A percentile compares a stretch with the other conserved stretches of the same genome.
These are phyloP conservation scores for Vollenhovia emeryi DNA, from an alignment of 1,140 invertebrate genomes.

Conservation along the genomic window DNA sequence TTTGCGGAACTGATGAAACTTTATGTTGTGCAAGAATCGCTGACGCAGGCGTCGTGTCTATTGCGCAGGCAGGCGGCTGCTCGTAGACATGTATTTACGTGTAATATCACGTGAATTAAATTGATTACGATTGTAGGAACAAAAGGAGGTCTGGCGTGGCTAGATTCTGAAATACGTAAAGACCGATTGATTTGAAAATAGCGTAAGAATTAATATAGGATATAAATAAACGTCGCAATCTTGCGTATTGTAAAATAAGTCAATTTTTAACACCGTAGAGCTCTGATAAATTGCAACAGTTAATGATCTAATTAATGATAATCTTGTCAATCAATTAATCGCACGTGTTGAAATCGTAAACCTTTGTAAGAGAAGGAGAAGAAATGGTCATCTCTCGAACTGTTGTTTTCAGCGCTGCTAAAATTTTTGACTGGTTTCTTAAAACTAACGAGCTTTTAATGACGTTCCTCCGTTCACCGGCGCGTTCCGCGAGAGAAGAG, in stretches of 20 bases:
- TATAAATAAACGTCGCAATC: background rate
- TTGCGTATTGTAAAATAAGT: background rate
- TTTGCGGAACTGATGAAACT: conserved; percentile 33
- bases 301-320: background rate
- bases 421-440: background rate
- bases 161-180: background rate
- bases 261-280: background rate
- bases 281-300: background rate
- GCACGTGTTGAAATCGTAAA: background rate
- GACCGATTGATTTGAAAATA: background rate
- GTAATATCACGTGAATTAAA: conserved; percentile 31
- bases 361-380: background rate
- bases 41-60: background rate
- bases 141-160: background rate
- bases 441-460: background rate
- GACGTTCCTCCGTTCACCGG: background rate
- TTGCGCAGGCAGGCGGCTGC: conserved; percentile 4
- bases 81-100: conserved; percentile 12
- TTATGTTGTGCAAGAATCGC: conserved; percentile 21
- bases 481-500: conserved; percentile 17
- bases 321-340: background rate
- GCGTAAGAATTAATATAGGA: background rate
- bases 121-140: background rate
- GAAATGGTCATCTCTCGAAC: no score
- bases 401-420: background rate